Evolutionary conservation across 1,140 invertebrate species (phyloP).

Genomic region (Neuroterus valhalla): DNA sequence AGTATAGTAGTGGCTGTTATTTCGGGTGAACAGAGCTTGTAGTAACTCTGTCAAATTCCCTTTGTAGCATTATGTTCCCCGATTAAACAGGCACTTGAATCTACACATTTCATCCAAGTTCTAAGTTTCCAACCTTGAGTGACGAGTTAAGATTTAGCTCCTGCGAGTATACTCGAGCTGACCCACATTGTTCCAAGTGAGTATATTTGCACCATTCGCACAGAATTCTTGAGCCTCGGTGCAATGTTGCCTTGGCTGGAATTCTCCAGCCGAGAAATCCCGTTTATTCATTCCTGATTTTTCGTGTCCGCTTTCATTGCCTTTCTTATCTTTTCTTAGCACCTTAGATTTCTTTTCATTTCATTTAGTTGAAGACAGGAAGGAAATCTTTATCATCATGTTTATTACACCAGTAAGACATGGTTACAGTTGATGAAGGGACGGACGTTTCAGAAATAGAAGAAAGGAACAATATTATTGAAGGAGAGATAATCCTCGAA

Average conservation of each 20-base stretch:
- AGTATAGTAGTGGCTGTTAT: background rate
- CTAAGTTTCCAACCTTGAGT: background rate
- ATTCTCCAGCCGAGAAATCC: background rate
- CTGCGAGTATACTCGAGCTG: conserved; percentile 14
- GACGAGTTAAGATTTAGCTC: conserved; percentile 8
- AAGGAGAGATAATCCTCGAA: background rate
- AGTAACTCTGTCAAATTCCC: background rate
- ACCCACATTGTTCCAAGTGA: conserved; percentile 14
- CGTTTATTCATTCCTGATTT: conserved; percentile 10
- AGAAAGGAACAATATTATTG: background rate
- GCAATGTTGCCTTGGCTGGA: background rate
- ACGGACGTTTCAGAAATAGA: background rate
- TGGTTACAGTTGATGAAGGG: background rate
- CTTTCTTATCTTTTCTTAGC: background rate
- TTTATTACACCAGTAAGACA: too few relatives aligned
- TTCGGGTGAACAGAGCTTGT: background rate
- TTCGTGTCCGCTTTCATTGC: background rate
- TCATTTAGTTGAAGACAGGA: too few relatives aligned
- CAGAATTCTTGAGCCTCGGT: background rate
- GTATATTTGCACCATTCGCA: background rate
- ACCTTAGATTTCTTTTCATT: background rate
- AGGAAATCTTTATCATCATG: too few relatives aligned
- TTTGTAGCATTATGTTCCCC: background rate
- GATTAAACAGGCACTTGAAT: background rate
- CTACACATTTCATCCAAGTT: conserved; percentile 3